These are phyloP conservation scores for Prionchulus punctatus DNA, from an alignment of 2,888 invertebrate species.

Conservation along the genomic window DNA sequence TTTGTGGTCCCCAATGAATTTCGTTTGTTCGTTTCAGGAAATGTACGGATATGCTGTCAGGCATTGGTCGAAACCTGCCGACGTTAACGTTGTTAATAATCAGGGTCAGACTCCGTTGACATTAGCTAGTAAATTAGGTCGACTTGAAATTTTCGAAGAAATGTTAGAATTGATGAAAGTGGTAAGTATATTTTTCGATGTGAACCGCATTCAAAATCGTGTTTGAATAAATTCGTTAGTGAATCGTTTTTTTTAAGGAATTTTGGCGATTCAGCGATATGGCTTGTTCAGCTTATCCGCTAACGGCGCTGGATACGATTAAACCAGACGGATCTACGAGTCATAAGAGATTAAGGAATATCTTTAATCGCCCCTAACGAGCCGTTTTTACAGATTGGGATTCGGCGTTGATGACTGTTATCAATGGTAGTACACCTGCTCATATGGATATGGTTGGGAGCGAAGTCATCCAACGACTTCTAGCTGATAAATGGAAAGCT, in stretches of 20 bases:
- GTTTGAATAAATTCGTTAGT: background rate
- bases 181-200: conserved; percentile 16
- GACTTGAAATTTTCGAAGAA: conserved; percentile 87
- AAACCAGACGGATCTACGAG: conserved; percentile 85
- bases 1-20: background rate
- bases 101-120: conserved; percentile 86
- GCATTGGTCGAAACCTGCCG: conserved; percentile 80
- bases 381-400: conserved; percentile 64
- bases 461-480: conserved; percentile 82
- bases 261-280: conserved; percentile 98
- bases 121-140: conserved; percentile 82
- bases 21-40: conserved; percentile 57
- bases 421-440: conserved; percentile 90
- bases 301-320: conserved; percentile 86
- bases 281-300: conserved; percentile 89
- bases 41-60: conserved; percentile 95
- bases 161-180: conserved; percentile 70
- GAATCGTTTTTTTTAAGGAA: conserved; percentile 51
- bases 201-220: background rate
- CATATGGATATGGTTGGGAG: conserved; percentile 97
- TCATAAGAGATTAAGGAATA: conserved; percentile 33
- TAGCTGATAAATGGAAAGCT: conserved; percentile 98
- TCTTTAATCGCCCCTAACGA: background rate
- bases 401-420: conserved; percentile 87
- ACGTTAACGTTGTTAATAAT: conserved; percentile 70